Base-by-base conservation (phyloP, 2,888 invertebrate species). In the Ochropleura leucogaster region DNA sequence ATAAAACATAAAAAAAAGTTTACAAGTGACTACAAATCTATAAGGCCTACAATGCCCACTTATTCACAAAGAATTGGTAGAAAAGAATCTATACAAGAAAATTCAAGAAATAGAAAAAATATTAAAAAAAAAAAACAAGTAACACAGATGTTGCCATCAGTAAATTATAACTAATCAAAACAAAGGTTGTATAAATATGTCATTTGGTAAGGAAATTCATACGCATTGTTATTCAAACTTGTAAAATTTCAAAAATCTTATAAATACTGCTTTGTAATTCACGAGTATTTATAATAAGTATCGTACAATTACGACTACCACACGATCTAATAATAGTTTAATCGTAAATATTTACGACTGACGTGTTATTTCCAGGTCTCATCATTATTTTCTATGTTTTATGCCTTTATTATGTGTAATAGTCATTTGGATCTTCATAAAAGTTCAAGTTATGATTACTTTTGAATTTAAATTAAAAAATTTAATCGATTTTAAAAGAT, bases 341-440 rank as follows among this genome's bases (percentile, higher is more conserved):
- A 66, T 60, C 64, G 63, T 82, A 82, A 85, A 76, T 55, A 66
- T 82, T 82, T 60, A 84, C n/a, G 68, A 70, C 62, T 20, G 4
- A 63, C 4, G 4, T 20, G 53, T 70, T 67, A 66, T 46, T 47
- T 72, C 30, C 9, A 55, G 66, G 74, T 57, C 49, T 10, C 6
- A 51, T 47, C 42, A 72, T 71, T 59, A 68, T 64, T 82, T 57
- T n/a, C 40, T 20, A 53, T 40, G 30, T 49, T 3, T 14, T 40
- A 65, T 77, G 71, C 60, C 68, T 68, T 62, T 62, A 77, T 65
- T 46, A 59, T 59, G 64, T 40, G 6, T 68, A 77, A 68, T 71
- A 16, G 7, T 57, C 57, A 47, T 53, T 51, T 40, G 18, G 18
- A 70, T 49, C 40, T 46, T 57, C 65, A 14, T 57, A 46, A 57